These are phyloP conservation scores for Carcina quercana DNA, from an alignment of 2,888 invertebrate species.

Conservation along the genomic window DNA sequence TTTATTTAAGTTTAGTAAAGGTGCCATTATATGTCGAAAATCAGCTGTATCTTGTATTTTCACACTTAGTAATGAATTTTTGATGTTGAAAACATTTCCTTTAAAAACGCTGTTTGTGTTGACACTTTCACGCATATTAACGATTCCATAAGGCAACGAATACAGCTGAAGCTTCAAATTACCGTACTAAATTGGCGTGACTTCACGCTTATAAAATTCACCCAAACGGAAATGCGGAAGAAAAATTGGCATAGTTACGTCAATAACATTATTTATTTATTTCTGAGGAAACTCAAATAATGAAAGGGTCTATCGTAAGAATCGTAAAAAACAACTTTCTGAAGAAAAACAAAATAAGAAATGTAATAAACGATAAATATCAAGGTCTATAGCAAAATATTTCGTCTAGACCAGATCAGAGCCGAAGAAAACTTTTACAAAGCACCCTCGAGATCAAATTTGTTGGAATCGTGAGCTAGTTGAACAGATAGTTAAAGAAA, in stretches of 20 bases:
- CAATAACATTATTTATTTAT: not conserved
- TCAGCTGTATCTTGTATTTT: no score
- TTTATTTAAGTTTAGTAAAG: not conserved
- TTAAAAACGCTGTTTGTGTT: no score
- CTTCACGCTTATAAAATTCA: conserved; percentile 26
- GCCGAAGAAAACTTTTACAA: conserved; percentile 43
- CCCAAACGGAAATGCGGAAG: not conserved
- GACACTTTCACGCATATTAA: conserved; percentile 44
- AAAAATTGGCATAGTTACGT: not conserved
- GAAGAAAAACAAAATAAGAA: not conserved
- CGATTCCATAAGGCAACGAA: conserved; percentile 32
- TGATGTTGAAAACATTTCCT: not conserved
- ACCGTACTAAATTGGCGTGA: conserved; percentile 49
- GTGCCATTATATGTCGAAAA: no score
- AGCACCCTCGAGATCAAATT: conserved; percentile 57
- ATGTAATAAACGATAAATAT: not conserved
- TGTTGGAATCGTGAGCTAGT: conserved; percentile 49
- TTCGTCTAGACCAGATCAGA: conserved; percentile 49
- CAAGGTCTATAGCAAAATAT: conserved; percentile 29
- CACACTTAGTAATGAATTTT: not conserved
- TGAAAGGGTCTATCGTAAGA: not conserved
- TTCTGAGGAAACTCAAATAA: not conserved
- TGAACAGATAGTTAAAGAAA: conserved; percentile 43
- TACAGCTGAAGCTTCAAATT: conserved; percentile 39
- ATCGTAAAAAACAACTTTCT: not conserved